A percentile compares a stretch with the other conserved stretches of the same genome.
phyloP scores from a whole-genome alignment of 2,797 vertebrate species.

The Poliocrania exsul region DNA sequence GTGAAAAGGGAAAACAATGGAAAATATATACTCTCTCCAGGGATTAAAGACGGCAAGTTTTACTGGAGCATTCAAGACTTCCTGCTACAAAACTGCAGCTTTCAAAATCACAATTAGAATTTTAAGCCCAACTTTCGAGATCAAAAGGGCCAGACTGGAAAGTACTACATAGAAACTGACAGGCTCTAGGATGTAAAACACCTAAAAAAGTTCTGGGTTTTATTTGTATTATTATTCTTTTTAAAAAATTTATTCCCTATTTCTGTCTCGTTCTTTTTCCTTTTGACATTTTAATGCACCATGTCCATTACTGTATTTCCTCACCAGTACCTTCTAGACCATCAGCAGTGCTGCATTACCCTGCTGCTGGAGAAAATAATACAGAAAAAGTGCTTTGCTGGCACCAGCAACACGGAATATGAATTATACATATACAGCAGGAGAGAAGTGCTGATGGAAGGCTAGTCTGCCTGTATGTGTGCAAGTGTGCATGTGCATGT shows the following conservation, averaged over 20 bases:
- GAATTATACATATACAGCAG: constrained; percentile 83
- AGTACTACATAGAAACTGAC: neutral
- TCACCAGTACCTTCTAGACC: constrained; percentile 60
- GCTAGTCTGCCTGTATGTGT: neutral
- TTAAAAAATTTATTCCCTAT: constrained; percentile 39
- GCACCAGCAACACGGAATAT: constrained; percentile 78
- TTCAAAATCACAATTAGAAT: constrained; percentile 62
- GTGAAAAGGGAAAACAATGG: constrained; percentile 58
- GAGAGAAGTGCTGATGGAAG: constrained; percentile 42
- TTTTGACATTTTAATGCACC: constrained; percentile 70
- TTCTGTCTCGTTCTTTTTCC: constrained; percentile 43
- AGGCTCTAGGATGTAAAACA: neutral
- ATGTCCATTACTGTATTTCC: constrained; percentile 68
- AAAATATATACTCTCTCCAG: constrained; percentile 31
- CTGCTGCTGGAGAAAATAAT: constrained; percentile 62
- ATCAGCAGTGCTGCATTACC: constrained; percentile 63
- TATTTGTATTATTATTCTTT: constrained; percentile 58
- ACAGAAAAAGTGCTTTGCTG: constrained; percentile 76
- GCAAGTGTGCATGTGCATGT: neutral
- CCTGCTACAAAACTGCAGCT: constrained; percentile 6
- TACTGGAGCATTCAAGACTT: constrained; percentile 38
- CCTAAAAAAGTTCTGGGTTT: neutral
- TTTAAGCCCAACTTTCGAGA: constrained; percentile 55
- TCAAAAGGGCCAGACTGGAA: constrained; percentile 45
- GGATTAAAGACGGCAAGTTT: constrained; percentile 27